phyloP scores from a whole-genome alignment of 2,113 vertebrate species.

The Dendrocopos noguchii region DNA sequence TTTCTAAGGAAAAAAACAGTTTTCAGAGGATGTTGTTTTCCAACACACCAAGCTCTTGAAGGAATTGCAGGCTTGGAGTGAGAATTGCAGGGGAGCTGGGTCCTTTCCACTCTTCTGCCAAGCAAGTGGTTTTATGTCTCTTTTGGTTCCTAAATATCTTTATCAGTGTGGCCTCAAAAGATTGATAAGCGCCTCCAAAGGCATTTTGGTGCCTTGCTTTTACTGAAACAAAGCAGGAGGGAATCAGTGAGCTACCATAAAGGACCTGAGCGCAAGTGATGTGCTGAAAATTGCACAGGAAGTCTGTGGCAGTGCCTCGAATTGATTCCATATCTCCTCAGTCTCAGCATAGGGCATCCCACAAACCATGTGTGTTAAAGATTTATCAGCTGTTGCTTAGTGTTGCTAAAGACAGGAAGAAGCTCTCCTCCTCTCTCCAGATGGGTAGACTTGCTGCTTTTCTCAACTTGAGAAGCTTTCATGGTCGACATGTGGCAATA shows the following conservation, averaged over 20 bases:
- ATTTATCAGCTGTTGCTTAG: conserved; percentile 69
- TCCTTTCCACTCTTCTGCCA: not conserved
- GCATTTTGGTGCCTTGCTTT: not conserved
- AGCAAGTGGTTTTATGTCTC: not conserved
- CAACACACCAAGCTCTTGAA: not conserved
- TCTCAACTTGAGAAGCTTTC: not conserved
- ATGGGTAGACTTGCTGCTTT: conserved; percentile 41
- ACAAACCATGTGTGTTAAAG: conserved; percentile 63
- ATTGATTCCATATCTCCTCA: conserved; percentile 62
- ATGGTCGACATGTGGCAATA: not conserved
- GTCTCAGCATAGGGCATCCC: conserved; percentile 40
- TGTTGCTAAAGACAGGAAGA: conserved; percentile 67
- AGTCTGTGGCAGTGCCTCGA: conserved; percentile 52
- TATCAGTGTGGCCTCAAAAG: not conserved
- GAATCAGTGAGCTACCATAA: conserved; percentile 29
- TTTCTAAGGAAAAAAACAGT: not conserved
- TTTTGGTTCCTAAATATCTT: not conserved
- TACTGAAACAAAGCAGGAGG: conserved; percentile 35
- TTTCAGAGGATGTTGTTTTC: not conserved
- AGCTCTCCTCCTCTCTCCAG: conserved; percentile 47
- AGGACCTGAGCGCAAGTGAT: conserved; percentile 16
- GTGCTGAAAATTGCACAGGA: conserved; percentile 54
- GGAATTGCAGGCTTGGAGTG: not conserved
- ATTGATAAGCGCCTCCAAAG: conserved; percentile 19
- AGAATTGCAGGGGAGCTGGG: not conserved